Evolutionary conservation across 2,888 invertebrate genomes (phyloP).

Genomic region (Gisinianus flammeolus): DNA sequence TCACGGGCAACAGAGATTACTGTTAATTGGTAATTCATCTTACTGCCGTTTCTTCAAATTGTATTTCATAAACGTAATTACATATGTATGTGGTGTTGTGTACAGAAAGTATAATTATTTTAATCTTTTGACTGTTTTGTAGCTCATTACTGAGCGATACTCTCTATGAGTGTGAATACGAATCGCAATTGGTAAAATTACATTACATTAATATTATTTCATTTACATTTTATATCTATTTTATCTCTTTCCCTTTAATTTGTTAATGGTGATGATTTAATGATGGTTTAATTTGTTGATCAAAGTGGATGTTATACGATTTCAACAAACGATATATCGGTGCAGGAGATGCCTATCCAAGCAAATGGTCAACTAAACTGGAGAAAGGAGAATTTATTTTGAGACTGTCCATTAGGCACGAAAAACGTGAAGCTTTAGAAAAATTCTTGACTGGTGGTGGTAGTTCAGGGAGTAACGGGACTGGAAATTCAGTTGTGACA

Average conservation of each 20-base stretch:
- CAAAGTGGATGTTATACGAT: constrained; percentile 96
- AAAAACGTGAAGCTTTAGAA: constrained; percentile 82
- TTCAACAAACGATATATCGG: constrained; percentile 83
- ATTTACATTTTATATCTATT: too few species aligned
- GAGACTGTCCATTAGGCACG: constrained; percentile 87
- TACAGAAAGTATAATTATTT: not conserved
- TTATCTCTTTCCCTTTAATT: too few species aligned
- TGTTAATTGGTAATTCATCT: constrained; percentile 66
- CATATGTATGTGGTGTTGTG: constrained; percentile 7
- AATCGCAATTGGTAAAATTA: constrained; percentile 95
- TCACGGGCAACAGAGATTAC: constrained; percentile 82
- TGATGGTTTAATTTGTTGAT: too few species aligned
- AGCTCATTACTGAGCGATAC: constrained; percentile 80
- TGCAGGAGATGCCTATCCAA: constrained; percentile 80
- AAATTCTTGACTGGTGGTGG: constrained; percentile 77
- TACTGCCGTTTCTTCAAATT: not conserved
- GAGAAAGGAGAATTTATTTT: constrained; percentile 95
- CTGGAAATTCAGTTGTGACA: constrained; percentile 43
- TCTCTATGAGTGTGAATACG: constrained; percentile 94
- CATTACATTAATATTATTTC: too few species aligned
- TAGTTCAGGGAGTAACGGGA: constrained; percentile 13
- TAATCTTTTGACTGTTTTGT: constrained; percentile 18
- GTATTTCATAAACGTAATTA: not conserved
- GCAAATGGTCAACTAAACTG: constrained; percentile 78
- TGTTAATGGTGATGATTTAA: too few species aligned